Evolutionary conservation across 2,888 invertebrate species (phyloP), one percentile per base, ranked within the genome.

Genomic region (Brassicogethes aeneus): DNA sequence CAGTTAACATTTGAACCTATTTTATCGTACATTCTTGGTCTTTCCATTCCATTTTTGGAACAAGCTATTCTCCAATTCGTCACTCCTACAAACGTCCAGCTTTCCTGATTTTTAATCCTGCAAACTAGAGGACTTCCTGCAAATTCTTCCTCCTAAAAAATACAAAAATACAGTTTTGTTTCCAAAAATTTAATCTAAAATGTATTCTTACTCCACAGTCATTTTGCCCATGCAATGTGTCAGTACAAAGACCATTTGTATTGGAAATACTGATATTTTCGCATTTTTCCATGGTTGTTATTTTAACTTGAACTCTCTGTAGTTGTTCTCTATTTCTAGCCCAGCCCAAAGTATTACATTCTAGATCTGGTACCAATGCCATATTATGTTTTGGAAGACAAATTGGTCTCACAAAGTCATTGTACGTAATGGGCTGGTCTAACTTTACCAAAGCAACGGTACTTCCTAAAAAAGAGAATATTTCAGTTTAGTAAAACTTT

Each of bases 121-220:
- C 91, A 91, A 60, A 88, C 77, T 73, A 91, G 82, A 3, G 90
- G 85, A 66, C 86, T 87, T 12, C 91, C 91, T 3, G 90, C 87
- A 54, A 85, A 82, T 69, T 90, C 89, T 70, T 89, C 89, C 67
- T 88, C 88, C 88, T 89, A 63, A 40, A 61, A 44, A 32, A n/a
- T 13, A 36, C 16, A 36, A 40, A 42, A 34, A 31, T 32, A 3
- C 7, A 32, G 3, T 10, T 32, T 12, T 32, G 32, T 23, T 7
- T 5, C 7, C 7, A 23, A 23, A 32, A 32, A 32, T 32, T 13
- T 5, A 8, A 32, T 5, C 32, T 23, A 7, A 23, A 23, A 23
- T 7, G 10, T 23, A 23, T 42, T 71, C 85, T 83, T 71, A 89
- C 89, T 67, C 82, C 83, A 63, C 90, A 90, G 65, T 88, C 87